Evolutionary conservation across 2,113 vertebrate species (phyloP).

Genomic region (Lagenorhynchus albirostris): DNA sequence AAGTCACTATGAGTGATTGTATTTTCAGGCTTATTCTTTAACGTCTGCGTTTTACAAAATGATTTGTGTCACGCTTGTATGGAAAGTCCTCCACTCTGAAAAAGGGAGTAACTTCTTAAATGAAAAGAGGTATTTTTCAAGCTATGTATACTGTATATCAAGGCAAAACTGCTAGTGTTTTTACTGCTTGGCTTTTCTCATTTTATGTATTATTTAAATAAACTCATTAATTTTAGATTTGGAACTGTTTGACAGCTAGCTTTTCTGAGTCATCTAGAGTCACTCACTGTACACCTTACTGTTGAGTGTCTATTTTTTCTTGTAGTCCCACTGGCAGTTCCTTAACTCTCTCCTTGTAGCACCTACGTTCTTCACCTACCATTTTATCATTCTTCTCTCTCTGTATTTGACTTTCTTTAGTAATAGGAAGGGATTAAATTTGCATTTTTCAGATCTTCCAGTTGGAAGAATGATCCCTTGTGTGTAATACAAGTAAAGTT

Average conservation of each 20-base stretch:
- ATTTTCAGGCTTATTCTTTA: background rate
- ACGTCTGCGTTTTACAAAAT: background rate
- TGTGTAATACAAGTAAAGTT: background rate
- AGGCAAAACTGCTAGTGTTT: background rate
- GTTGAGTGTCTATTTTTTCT: background rate
- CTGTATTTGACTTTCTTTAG: background rate
- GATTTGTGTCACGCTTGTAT: rapidly evolving
- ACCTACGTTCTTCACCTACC: background rate
- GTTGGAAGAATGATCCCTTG: background rate
- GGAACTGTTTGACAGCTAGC: background rate
- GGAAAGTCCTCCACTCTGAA: background rate
- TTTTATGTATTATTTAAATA: background rate
- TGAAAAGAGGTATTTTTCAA: background rate
- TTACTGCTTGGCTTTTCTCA: background rate
- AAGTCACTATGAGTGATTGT: background rate
- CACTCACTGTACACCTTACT: background rate
- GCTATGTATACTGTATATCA: background rate
- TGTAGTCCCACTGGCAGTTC: background rate
- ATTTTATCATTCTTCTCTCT: background rate
- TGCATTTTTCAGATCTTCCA: background rate
- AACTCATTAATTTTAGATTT: background rate
- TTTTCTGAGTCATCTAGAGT: background rate
- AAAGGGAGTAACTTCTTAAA: background rate
- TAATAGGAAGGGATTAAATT: background rate
- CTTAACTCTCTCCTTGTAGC: background rate